Evolutionary conservation across 2,113 vertebrate species (phyloP), one percentile per base, ranked within the genome.

Genomic region (Oncorhynchus tshawytscha): DNA sequence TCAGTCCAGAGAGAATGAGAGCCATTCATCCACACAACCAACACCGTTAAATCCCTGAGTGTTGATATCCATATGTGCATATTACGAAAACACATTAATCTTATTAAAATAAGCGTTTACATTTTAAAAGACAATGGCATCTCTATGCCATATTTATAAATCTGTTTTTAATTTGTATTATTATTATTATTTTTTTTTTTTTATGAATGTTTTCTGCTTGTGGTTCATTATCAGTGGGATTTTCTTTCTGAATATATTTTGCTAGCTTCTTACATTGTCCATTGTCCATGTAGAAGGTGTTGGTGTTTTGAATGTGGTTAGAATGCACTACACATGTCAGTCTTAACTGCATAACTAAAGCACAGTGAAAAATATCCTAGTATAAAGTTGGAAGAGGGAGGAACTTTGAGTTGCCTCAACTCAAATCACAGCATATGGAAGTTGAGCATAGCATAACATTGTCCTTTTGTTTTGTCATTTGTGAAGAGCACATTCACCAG

Each of bases 401-500:
- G 67, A 9, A 18, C 39, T 48, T 77, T 49, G 62, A 78, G 72
- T 71, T 77, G 80, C 51, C 6, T 34, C 34, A 29, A 54, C 51
- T 54, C 16, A 54, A 54, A 54, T 39, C 67, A 18, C 22, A 45
- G 62, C 64, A 45, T 78, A 18, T 60, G 64, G 20, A 54, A 74
- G 29, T 77, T 62, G 75, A 45, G 39, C 39, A 45, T 45, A 45
- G 39, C 2, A 45, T 12, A 45, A 45, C 39, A 45, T 45, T 45
- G 39, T 11, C 39, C 22, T 84, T 68, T 82, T 18, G 20, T 73
- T 84, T 54, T 15, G 49, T 86, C 59, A 68, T 60, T 84, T 70
- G 73, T 75, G 72, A 75, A 79, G 70, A 78, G 75, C 73, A 76
- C 78, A 78, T 78, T 87, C 85, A 89, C 87, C 88, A 91, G 88